Conservation (phyloP, 2,113 vertebrate genomes). For the Scolopax mira region DNA sequence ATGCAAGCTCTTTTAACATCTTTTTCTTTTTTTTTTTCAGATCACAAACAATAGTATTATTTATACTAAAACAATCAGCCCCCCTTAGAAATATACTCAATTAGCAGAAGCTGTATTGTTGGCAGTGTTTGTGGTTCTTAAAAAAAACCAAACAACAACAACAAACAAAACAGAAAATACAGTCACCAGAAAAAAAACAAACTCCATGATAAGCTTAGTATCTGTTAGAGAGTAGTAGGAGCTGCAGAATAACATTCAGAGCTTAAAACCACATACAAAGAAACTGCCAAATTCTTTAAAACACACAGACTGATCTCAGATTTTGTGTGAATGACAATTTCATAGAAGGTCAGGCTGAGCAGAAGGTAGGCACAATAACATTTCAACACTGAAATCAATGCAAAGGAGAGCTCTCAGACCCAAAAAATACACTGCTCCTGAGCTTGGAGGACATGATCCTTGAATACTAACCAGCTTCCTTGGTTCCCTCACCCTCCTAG, state of each 20-base stretch:
- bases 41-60: not conserved
- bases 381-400: not conserved
- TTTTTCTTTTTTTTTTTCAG: too few species aligned
- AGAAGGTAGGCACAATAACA: not conserved
- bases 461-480: too few species aligned
- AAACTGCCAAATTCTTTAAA: not conserved
- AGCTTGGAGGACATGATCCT: too few species aligned
- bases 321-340: not conserved
- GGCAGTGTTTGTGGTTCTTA: not conserved
- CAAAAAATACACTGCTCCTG: not conserved
- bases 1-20: not conserved
- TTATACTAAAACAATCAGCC: not conserved
- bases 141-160: not conserved
- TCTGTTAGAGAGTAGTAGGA: not conserved
- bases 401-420: not conserved
- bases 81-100: not conserved
- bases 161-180: not conserved
- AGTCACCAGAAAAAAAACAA: not conserved
- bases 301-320: not conserved
- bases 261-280: not conserved
- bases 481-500: too few species aligned
- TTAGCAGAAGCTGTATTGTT: not conserved
- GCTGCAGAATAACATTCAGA: not conserved
- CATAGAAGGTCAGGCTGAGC: not conserved
- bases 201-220: not conserved